Base-by-base conservation (phyloP, 1,140 invertebrate genomes). In the Acromyrmex echinatior region DNA sequence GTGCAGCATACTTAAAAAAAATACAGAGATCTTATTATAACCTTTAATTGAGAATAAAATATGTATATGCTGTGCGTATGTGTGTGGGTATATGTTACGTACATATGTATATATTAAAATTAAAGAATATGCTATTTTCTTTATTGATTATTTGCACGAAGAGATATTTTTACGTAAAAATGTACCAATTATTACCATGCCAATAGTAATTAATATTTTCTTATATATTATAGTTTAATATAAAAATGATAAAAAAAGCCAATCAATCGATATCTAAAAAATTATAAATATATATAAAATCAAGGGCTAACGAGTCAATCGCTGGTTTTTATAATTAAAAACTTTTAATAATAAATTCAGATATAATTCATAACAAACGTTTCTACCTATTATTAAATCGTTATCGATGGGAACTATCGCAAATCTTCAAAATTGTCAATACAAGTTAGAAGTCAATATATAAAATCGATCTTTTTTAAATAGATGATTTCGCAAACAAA, bases 141-240 rank as follows among this genome's bases (percentile, higher is more conserved):
- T 80, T 39, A 39, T 39, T 56, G 28, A 70, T 80, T 25, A 14
- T n/a, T 39, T 21, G n/a, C n/a, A 18, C 16, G n/a, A 39, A 70
- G 53, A 53, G n/a, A 56, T 70, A 80, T 56, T 80, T 80, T 21
- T n/a, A 4, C 16, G 25, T 58, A 39, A 51, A 80, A 70, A 70
- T 80, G 12, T 53, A 49, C 0, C 31, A n/a, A 18, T 3, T 39
- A 9, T 39, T 39, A 53, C 28, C 39, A 45, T 53, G 31, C 0
- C 31, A n/a, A 18, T 3, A 18, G n/a, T 51, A 49, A 79, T n/a
- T 79, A 35, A 51, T 45, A 31, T n/a, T 53, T n/a, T 0, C 9
- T 66, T 66, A 39, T 66, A 39, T 21, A 21, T 21, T 21, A 21
- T n/a, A 31, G 3, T 2, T 2, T 9, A 70, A 49, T 70, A 25